Evolutionary conservation across 1,140 invertebrate genomes (phyloP).

Genomic region (Aphelenchoides besseyi): DNA sequence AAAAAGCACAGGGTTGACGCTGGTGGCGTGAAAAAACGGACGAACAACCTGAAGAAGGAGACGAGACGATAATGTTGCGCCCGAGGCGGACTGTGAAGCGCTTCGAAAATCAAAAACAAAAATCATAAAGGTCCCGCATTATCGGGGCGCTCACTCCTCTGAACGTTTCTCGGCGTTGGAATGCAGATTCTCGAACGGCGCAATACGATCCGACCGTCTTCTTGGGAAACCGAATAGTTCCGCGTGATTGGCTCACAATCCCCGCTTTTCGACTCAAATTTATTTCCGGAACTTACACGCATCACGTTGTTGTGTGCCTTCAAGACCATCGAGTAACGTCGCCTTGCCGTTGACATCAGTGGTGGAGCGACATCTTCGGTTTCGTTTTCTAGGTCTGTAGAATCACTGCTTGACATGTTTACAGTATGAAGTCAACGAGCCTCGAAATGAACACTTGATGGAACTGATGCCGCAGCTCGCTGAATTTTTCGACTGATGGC

Average conservation of each 20-base stretch:
- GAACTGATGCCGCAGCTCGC: too few relatives aligned
- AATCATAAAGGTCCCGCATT: not conserved
- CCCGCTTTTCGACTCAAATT: not conserved
- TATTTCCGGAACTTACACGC: not conserved
- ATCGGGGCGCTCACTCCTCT: not conserved
- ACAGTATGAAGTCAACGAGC: not conserved
- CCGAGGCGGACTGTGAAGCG: conserved; percentile 11
- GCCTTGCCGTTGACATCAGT: conserved; percentile 2
- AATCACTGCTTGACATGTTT: not conserved
- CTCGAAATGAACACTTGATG: too few relatives aligned
- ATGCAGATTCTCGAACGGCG: not conserved
- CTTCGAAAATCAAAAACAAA: not conserved
- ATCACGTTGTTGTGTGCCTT: conserved; percentile 10
- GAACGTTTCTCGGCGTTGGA: not conserved
- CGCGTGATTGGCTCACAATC: not conserved
- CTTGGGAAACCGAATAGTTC: too few relatives aligned
- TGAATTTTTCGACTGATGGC: too few relatives aligned
- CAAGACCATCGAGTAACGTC: conserved; percentile 6
- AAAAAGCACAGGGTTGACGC: not conserved
- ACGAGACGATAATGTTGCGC: not conserved
- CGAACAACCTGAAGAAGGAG: conserved; percentile 11
- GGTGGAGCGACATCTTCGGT: not conserved
- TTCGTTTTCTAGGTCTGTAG: conserved; percentile 7
- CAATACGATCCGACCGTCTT: too few relatives aligned
- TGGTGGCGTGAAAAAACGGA: too few relatives aligned